Evolutionary conservation across 2,113 vertebrate species (phyloP), one percentile per base, ranked within the genome.

Genomic region (Rattus norvegicus): DNA sequence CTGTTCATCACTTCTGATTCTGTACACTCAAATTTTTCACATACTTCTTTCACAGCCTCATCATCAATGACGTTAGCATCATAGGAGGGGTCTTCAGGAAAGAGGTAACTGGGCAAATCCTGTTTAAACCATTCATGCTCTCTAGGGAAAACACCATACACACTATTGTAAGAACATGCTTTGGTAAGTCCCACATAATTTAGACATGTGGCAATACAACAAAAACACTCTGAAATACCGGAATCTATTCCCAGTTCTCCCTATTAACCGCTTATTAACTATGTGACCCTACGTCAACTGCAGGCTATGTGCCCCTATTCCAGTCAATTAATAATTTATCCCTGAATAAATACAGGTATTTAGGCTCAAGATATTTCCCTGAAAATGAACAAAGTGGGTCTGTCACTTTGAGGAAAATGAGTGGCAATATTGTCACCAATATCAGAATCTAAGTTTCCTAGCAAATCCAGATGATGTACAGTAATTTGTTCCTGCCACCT

Each of bases 81-180:
- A 0, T 99, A 99, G 0, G 99, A 99, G 6, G 99, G 99, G 96
- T 99, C 99, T 98, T 99, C 99, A 0, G 99, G 99, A 98, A 99
- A 99, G 93, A 99, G 98, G 98, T 99, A 99, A 92, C 98, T 99
- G 84, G 99, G 99, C 92, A 99, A 98, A 98, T 99, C 99, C 98
- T 99, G 99, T 95, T 99, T 99, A 98, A 99, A 99, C 99, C 99
- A 99, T 97, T 99, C 99, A 0, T 99, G 99, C 24, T 99, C 99
- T 98, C 99, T 99, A 98, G 77, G 36, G 81, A 95, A 97, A 97
- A 96, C 47, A 96, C 54, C 96, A 97, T 63, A 94, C 91, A 97
- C 59, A 94, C 80, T 89, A 52, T 47, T 83, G 14, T 96, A 94
- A 98, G 94, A 95, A 95, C 28, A 90, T 47, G 61, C 19, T 84